Conservation (phyloP, 2,797 vertebrate species). For the Leontocebus nigricollis region DNA sequence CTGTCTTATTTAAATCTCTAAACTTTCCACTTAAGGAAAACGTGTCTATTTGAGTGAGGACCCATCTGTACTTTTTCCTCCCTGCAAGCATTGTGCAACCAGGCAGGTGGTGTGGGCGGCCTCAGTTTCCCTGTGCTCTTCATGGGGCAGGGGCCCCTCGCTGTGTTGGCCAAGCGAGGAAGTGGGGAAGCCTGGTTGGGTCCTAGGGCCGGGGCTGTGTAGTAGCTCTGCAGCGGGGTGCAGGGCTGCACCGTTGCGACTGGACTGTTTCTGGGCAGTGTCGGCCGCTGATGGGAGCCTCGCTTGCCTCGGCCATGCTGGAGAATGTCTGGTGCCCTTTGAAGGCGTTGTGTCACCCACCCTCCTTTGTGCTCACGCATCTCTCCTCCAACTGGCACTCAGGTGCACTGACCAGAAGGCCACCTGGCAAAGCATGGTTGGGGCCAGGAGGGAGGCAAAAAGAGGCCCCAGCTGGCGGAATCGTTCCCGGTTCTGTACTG, state of each 20-base stretch:
- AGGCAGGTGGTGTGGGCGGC: too few species aligned
- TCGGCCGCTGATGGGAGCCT: neutral
- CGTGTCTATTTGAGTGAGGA: constrained; percentile 60
- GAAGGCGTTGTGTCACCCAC: accelerated
- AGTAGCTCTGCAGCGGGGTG: neutral
- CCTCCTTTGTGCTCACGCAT: accelerated
- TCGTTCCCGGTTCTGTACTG: too few species aligned
- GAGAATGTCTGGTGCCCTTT: neutral
- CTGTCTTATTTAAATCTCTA: constrained; percentile 45
- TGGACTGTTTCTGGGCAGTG: neutral
- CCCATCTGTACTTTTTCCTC: constrained; percentile 77
- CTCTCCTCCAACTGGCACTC: neutral
- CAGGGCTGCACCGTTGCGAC: neutral
- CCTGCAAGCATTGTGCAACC: constrained; percentile 57
- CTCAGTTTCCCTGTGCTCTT: neutral
- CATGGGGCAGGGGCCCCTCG: neutral
- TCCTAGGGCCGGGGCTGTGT: accelerated
- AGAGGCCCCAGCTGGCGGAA: neutral
- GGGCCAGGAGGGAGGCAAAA: neutral
- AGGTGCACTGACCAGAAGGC: neutral
- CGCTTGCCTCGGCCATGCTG: too few species aligned
- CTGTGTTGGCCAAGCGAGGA: neutral
- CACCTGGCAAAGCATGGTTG: too few species aligned
- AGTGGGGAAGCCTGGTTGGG: neutral
- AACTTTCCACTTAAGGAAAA: constrained; percentile 67